Evolutionary conservation across 1,140 invertebrate genomes (phyloP).

Genomic region (Solenopsis fugax): DNA sequence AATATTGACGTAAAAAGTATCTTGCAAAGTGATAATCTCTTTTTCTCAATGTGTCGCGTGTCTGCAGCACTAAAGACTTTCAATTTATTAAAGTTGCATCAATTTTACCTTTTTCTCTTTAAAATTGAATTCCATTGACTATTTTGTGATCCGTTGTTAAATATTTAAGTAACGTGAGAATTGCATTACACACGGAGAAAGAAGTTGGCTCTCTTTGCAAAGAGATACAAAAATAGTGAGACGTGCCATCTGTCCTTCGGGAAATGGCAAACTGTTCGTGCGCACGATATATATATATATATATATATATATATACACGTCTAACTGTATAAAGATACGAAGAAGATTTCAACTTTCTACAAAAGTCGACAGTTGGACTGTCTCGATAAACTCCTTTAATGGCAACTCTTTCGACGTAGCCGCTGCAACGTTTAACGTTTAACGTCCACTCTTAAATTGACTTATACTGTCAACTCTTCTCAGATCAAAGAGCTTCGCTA

Average conservation of each 20-base stretch:
- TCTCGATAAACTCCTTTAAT: conserved; percentile 29
- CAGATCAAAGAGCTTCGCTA: background rate
- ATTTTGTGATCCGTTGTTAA: background rate
- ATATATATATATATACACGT: background rate
- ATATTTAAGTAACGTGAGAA: conserved; percentile 36
- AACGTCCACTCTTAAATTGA: conserved; percentile 27
- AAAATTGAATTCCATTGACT: background rate
- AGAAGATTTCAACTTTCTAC: conserved; percentile 51
- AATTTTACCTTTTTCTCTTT: background rate
- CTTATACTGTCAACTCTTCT: background rate
- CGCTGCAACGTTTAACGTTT: background rate
- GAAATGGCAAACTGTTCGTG: background rate
- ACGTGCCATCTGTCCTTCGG: background rate
- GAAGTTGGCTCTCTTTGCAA: background rate
- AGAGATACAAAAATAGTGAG: conserved; percentile 11
- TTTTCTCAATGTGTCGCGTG: background rate
- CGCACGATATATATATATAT: background rate
- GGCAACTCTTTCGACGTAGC: background rate
- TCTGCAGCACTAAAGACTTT: background rate
- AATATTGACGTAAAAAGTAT: background rate
- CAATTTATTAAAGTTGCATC: background rate
- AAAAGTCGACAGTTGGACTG: conserved; percentile 11
- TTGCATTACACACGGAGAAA: background rate
- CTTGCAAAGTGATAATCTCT: background rate
- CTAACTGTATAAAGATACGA: background rate